Evolutionary conservation across 64 coral and sea anemone species (phyloP).

Genomic region (Pocillopora verrucosa): DNA sequence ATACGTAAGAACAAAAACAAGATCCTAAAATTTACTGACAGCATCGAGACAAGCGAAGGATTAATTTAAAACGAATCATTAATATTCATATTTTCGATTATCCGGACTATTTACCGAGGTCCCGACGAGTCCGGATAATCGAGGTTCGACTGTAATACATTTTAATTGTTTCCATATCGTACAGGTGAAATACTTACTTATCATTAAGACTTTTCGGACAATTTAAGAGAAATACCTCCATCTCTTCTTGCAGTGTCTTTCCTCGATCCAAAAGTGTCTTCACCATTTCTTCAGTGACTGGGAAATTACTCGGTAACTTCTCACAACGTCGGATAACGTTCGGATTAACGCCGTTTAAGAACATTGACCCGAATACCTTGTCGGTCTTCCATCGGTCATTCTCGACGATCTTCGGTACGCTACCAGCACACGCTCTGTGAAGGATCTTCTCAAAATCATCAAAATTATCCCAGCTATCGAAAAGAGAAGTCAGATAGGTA

Average conservation of each 20-base stretch:
- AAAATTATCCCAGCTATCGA: slow-evolving; percentile 60
- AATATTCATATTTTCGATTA: no score
- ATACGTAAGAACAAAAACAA: no score
- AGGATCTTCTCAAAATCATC: slow-evolving; percentile 77
- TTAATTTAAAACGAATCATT: no score
- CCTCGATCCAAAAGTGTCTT: slow-evolving; percentile 76
- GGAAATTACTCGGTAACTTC: slow-evolving; percentile 69
- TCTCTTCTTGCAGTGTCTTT: slow-evolving; percentile 61
- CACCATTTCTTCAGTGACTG: slow-evolving; percentile 63
- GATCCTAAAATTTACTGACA: no score
- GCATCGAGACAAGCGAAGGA: no score
- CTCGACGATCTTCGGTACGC: slow-evolving; percentile 56
- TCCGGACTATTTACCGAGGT: no score
- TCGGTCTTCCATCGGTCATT: slow-evolving; percentile 79
- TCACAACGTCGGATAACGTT: slow-evolving; percentile 71
- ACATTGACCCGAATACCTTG: slow-evolving; percentile 76
- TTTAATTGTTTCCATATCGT: no score
- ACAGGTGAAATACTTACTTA: no score
- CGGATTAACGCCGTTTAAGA: slow-evolving; percentile 86
- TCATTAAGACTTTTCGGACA: no score
- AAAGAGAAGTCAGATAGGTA: slow-evolving; percentile 51
- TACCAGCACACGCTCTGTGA: slow-evolving; percentile 1
- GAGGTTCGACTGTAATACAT: no score
- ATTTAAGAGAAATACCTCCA: slow-evolving; percentile 11
- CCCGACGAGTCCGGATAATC: no score